Base-by-base conservation (phyloP, 2,888 invertebrate species). In the Metellina segmentata region DNA sequence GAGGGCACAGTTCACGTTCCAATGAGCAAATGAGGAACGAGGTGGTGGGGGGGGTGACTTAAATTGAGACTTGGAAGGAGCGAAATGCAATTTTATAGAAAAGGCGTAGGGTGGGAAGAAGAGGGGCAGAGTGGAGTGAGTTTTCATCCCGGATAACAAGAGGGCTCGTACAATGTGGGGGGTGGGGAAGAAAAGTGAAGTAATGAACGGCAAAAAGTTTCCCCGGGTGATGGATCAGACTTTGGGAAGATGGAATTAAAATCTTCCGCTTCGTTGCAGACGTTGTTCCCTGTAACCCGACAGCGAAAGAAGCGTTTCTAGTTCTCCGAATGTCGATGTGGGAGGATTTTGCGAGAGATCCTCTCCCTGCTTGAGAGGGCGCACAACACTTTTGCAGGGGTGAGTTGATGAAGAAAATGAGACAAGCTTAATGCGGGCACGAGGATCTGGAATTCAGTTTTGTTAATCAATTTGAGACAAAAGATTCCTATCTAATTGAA, bases 61-160 rank as follows among this genome's bases (percentile, higher is more conserved):
- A 71, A 82, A 82, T 82, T 82, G 70, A 51, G 49, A 53, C 20
- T 70, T 52, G 34, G 49, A 51, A 69, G 71, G 71, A 19, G 51
- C 71, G 51, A 82, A 82, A 82, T 49, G 51, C 82, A 71, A 82
- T 82, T 82, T 82, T 51, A 72, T 51, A 20, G n/a, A 52, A 34
- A 34, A 34, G 34, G 34, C 1, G 34, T 2, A 34, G 34, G 34
- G 34, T 34, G 1, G 34, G 34, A 4, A 34, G 34, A 34, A 4
- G 34, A 34, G 34, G 34, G 34, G 34, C 4, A 34, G 34, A 34
- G 34, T 34, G 34, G 34, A 34, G 34, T 34, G 34, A 34, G 34
- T 61, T 61, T 61, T 61, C 9, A 61, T 34, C 34, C 34, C 61
- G 61, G 16, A 61, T 5, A 74, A 74, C n/a, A 74, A 74, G 19